Base-by-base conservation (phyloP, 2,797 vertebrate species). In the Oreonectes daqikongensis region DNA sequence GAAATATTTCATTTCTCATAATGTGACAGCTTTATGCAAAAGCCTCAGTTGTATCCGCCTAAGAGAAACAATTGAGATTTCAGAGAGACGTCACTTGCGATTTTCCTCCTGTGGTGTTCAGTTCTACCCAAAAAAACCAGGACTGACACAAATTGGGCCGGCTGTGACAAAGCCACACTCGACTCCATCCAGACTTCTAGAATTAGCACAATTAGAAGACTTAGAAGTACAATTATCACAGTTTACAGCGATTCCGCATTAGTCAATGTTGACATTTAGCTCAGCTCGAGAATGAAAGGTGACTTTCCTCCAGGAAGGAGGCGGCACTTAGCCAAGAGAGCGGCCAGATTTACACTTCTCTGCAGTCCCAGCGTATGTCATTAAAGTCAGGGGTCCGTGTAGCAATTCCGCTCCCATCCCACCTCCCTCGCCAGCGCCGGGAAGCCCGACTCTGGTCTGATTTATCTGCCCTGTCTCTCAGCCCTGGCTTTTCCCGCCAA, bases 381-480 rank as follows among this genome's bases (percentile, higher is more conserved):
- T 92, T 92, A 91, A 92, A 92, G 84, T 81, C 82, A 85, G 84
- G 86, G 86, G 86, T 86, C 55, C 77, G 81, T 75, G 84, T 86
- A 86, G 87, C 86, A 85, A 84, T 84, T 90, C 85, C 82, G 81
- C 86, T 55, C 57, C 15, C 7, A 7, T 50, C 60, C 32, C 42
- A 69, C n/a, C 24, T 60, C 40, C 24, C 46, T 40, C n/a, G 18
- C 28, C 5, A 6, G 78, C 20, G 35, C 69, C 48, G 30, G 78
- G 52, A 77, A 72, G 44, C 22, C 61, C 50, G 60, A 72, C 61
- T 72, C 44, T n/a, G 38, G 67, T 60, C 77, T 90, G 92, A 93
- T 93, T 92, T 92, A 91, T 93, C 84, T 88, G 80, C 72, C 85
- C 90, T 92, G 90, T 93, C 92, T 88, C 77, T 84, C 83, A 60